phyloP scores from a whole-genome alignment of 2,888 invertebrate genomes.

The Stramonita haemastoma region DNA sequence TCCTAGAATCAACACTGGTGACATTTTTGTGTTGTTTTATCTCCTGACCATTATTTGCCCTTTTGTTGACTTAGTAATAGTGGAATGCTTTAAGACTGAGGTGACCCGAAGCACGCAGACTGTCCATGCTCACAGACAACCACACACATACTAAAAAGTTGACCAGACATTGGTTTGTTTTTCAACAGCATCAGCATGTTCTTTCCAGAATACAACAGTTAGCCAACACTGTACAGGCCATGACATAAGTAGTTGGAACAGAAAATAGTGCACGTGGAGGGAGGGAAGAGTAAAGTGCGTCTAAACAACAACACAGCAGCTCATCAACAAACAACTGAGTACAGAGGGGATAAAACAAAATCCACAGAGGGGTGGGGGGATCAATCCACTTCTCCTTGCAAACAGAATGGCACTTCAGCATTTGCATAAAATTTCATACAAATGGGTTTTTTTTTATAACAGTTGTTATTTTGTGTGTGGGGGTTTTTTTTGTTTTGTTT shows the following conservation, averaged over 20 bases:
- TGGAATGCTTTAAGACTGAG: background rate
- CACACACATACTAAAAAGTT: background rate
- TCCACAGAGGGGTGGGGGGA: background rate
- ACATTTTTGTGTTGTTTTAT: too few species aligned
- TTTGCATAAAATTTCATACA: background rate
- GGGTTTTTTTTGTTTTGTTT: background rate
- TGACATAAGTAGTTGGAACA: background rate
- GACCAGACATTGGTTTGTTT: background rate
- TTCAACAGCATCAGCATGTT: background rate
- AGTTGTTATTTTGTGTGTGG: background rate
- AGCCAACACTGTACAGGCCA: background rate
- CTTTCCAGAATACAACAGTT: background rate
- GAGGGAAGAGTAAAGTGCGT: background rate
- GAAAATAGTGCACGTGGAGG: background rate
- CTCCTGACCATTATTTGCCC: too few species aligned
- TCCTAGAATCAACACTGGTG: too few species aligned
- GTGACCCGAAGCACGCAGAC: background rate
- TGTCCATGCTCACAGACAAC: background rate
- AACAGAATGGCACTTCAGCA: constrained; percentile 9
- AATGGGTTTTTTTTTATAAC: background rate
- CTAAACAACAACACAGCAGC: too few species aligned
- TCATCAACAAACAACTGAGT: background rate
- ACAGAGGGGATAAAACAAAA: background rate
- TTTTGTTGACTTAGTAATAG: too few species aligned
- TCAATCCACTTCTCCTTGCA: background rate